A percentile compares a stretch with the other conserved stretches of the same genome.
Conservation (phyloP, 2,113 vertebrate genomes). For the Macquaria ambigua region DNA sequence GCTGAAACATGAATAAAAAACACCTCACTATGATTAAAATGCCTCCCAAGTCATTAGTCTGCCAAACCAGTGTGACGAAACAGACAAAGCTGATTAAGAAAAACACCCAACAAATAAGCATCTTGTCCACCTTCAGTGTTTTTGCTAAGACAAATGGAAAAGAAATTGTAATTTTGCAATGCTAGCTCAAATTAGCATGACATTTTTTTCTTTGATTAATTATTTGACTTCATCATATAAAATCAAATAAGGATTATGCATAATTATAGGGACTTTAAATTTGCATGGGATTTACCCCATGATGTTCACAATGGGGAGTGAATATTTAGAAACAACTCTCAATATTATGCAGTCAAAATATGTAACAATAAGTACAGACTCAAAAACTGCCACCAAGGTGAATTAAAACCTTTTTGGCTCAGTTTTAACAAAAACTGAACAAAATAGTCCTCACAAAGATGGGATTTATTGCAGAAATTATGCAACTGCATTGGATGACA, state of each 20-base stretch:
- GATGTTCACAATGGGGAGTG: too few species aligned
- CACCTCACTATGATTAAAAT: too few species aligned
- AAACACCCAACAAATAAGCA: background rate
- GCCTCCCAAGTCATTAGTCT: background rate
- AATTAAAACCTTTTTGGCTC: background rate
- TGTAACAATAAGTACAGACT: background rate
- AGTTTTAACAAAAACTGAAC: background rate
- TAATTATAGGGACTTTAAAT: background rate
- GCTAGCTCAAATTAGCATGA: background rate
- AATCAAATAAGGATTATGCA: background rate
- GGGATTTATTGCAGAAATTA: background rate
- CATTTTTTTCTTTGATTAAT: background rate
- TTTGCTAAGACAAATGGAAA: background rate
- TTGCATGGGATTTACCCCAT: background rate
- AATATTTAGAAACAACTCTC: background rate
- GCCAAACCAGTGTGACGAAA: background rate
- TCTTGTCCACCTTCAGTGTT: background rate
- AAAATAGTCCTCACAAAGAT: background rate
- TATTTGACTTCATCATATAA: background rate
- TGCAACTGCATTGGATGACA: background rate
- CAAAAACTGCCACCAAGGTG: background rate
- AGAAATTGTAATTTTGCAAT: too few species aligned
- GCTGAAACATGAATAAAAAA: too few species aligned
- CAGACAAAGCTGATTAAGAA: background rate
- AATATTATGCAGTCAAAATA: background rate